Base-by-base conservation (phyloP, 2,797 vertebrate genomes). In the Schizopygopsis pylzovi region DNA sequence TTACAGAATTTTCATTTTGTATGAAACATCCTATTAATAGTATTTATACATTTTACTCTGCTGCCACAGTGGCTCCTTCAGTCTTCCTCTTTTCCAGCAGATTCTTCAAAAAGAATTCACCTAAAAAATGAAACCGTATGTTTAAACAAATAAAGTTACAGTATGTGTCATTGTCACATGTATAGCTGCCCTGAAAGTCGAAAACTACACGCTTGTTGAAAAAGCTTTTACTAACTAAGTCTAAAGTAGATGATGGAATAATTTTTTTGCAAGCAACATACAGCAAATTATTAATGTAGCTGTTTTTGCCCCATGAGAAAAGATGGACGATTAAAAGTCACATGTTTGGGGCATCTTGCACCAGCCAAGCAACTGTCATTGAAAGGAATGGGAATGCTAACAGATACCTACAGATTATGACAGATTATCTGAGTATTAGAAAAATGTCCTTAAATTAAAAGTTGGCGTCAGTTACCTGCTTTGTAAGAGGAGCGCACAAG, bases 401-500 rank as follows among this genome's bases (percentile, higher is more conserved):
- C 20, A 20, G 49, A 54, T 39, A 56, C 6, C 6, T 41, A 41
- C 7, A 41, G 41, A 41, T 39, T 39, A 39, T 41, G 6, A 41
- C 39, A 41, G 39, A 0, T 56, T 77, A 77, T 77, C 11, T 77
- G 18, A 1, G 33, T 28, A 43, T 16, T 54, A 11, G 56, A 45
- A 37, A 41, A 25, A 78, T 7, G 1, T 59, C 54, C 39, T n/a
- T n/a, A 2, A 47, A 67, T 65, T 22, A 25, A 80, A 63, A 41
- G 7, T 11, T 61, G 41, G 1, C 15, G 2, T 47, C 80, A 11
- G 59, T 92, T 92, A 99, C 98, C 98, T 95, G 98, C 98, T 98
- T 99, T 99, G 89, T 99, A 99, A 39, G 98, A 99, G 16, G 98
- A 99, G n/a, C 98, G 96, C 84, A 99, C 98, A 82, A 99, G 93